Percentiles rank a stretch among this genome's conserved stretches.
Evolutionary conservation across 1,140 invertebrate species (phyloP).

Genomic region (Cotesia glomerata): DNA sequence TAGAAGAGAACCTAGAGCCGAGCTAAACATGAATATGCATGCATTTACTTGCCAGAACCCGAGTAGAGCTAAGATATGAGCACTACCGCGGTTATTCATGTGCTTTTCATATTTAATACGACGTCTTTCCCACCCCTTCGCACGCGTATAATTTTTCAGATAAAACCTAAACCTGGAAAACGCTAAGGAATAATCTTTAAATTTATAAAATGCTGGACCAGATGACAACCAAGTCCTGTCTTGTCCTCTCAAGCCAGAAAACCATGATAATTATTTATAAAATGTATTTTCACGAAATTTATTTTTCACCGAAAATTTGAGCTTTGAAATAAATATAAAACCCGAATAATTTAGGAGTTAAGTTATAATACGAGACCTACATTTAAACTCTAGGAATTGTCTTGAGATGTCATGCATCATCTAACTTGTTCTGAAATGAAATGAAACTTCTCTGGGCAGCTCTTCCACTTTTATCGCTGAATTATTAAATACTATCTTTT

Average conservation of each 20-base stretch:
- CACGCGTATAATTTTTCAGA: constrained; percentile 46
- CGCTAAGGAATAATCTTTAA: background rate
- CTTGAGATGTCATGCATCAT: background rate
- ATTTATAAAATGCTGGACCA: too few relatives aligned
- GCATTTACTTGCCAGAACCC: constrained; percentile 36
- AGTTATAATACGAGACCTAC: background rate
- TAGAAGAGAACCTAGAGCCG: constrained; percentile 8
- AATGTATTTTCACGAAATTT: too few relatives aligned
- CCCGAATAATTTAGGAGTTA: constrained; percentile 15
- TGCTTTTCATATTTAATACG: constrained; percentile 60
- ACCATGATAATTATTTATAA: too few relatives aligned
- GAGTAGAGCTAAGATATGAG: constrained; percentile 43
- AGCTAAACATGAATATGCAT: constrained; percentile 54
- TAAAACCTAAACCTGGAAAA: constrained; percentile 19
- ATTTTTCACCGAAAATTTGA: too few relatives aligned
- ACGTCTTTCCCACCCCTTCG: constrained; percentile 49
- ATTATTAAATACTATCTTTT: too few relatives aligned
- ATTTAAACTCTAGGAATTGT: background rate
- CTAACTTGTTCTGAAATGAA: background rate
- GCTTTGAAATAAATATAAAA: background rate
- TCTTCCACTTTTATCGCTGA: too few relatives aligned
- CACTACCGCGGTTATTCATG: constrained; percentile 57
- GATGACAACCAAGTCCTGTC: too few relatives aligned
- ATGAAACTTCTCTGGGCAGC: background rate
- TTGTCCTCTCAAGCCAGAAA: too few relatives aligned